These are phyloP conservation scores for Eciton burchellii DNA, from an alignment of 1,140 invertebrate species.

Conservation along the genomic window DNA sequence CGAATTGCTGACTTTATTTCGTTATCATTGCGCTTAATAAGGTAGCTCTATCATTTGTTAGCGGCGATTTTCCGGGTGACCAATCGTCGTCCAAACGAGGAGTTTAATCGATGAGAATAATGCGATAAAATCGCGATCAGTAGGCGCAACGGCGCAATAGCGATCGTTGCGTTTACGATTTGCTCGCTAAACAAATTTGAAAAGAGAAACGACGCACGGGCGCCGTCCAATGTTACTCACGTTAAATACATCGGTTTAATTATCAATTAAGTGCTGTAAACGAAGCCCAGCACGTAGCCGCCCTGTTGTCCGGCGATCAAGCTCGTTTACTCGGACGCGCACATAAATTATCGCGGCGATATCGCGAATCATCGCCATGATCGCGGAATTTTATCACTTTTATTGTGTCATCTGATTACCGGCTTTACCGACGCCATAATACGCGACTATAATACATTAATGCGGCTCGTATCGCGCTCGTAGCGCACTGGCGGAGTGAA, in stretches of 20 bases:
- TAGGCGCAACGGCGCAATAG: constrained; percentile 25
- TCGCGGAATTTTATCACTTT: constrained; percentile 43
- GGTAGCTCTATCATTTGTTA: background rate
- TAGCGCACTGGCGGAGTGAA: constrained; percentile 18
- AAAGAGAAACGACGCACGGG: constrained; percentile 22
- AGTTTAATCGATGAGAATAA: constrained; percentile 61
- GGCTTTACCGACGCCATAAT: background rate
- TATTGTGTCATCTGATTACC: constrained; percentile 23
- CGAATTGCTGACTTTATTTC: constrained; percentile 16
- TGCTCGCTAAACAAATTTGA: constrained; percentile 71
- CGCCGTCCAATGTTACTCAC: constrained; percentile 61
- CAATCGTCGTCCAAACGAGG: constrained; percentile 57
- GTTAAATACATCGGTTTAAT: constrained; percentile 73
- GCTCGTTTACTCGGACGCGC: constrained; percentile 58
- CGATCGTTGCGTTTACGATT: constrained; percentile 68
- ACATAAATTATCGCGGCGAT: constrained; percentile 59
- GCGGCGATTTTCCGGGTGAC: constrained; percentile 21
- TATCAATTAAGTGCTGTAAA: constrained; percentile 70
- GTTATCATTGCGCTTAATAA: background rate
- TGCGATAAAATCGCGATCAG: constrained; percentile 68
- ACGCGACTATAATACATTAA: too few relatives aligned
- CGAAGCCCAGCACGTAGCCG: constrained; percentile 51
- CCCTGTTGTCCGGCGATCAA: constrained; percentile 56
- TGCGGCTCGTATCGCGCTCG: background rate
- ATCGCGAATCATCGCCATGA: constrained; percentile 19